phyloP scores from a whole-genome alignment of 2,888 invertebrate species.

The Xanthia togata region DNA sequence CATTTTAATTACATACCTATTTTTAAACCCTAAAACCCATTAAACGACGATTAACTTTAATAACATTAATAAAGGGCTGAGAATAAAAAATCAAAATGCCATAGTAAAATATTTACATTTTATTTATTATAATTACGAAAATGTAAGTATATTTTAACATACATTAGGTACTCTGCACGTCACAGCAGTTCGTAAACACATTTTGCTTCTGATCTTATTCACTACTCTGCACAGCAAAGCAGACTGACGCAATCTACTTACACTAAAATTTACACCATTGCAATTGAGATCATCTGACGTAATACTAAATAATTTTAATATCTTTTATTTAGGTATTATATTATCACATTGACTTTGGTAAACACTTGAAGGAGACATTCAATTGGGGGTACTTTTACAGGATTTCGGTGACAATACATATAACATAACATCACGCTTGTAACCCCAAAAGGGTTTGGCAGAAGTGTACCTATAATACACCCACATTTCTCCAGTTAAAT shows the following conservation, averaged over 20 bases:
- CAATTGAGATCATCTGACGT: conserved; percentile 77
- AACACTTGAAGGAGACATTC: conserved; percentile 44
- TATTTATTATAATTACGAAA: conserved; percentile 50
- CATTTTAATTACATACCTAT: background rate
- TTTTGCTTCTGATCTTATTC: conserved; percentile 24
- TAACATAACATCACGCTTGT: too few relatives aligned
- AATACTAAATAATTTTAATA: conserved; percentile 63
- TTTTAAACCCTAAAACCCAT: background rate
- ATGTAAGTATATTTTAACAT: conserved; percentile 48
- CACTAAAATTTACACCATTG: conserved; percentile 67
- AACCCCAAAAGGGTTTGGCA: too few relatives aligned
- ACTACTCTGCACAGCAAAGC: conserved; percentile 18
- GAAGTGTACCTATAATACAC: too few relatives aligned
- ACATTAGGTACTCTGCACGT: conserved; percentile 58
- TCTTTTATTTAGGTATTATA: conserved; percentile 65
- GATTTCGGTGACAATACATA: background rate
- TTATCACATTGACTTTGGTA: conserved; percentile 83
- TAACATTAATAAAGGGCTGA: background rate
- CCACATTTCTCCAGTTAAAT: too few relatives aligned
- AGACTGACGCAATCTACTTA: conserved; percentile 40
- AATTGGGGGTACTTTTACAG: background rate
- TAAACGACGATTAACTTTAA: conserved; percentile 5
- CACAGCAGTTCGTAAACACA: conserved; percentile 35
- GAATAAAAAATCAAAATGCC: conserved; percentile 18
- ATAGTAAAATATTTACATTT: conserved; percentile 35